A percentile compares a stretch with the other conserved stretches of the same genome.
Conservation (phyloP, 30 jellyfish, hydroid and myxozoan genomes). For the Pseudorhiza aurosa region DNA sequence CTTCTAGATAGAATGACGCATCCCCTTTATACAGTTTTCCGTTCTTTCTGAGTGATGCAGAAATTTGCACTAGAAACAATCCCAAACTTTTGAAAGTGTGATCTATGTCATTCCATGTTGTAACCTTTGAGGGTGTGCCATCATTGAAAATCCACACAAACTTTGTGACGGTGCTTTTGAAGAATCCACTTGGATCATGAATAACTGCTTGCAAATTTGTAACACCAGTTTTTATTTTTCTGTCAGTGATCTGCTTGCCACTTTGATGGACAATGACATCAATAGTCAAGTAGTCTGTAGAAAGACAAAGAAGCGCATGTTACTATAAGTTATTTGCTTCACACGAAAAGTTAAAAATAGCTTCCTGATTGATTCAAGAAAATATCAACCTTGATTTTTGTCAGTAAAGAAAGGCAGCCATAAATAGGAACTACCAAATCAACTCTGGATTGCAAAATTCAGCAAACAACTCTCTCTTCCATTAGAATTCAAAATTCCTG, state of each 20-base stretch:
- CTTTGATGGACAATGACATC: slow-evolving; percentile 6
- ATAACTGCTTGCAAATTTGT: slow-evolving; percentile 20
- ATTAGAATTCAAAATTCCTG: no score
- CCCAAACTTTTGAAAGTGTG: slow-evolving; percentile 40
- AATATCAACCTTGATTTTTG: no score
- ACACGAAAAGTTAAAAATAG: no score
- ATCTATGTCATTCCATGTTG: slow-evolving; percentile 1
- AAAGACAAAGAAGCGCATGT: not conserved
- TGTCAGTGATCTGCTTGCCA: not conserved
- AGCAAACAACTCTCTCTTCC: no score
- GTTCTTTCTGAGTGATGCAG: slow-evolving; percentile 36
- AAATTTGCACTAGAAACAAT: slow-evolving; percentile 29
- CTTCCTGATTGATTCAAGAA: no score
- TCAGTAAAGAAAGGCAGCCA: no score
- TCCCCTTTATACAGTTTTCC: slow-evolving; percentile 51
- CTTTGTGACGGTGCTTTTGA: slow-evolving; percentile 5
- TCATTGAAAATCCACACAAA: slow-evolving; percentile 44
- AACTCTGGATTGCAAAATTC: no score
- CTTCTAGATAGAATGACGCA: slow-evolving; percentile 13
- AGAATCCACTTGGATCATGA: slow-evolving; percentile 57
- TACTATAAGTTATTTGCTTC: no score
- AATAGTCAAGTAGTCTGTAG: slow-evolving; percentile 26
- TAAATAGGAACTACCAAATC: no score
- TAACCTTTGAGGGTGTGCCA: slow-evolving; percentile 26
- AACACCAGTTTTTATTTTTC: slow-evolving; percentile 18